Percentiles rank a stretch among this genome's conserved stretches.
Conservation (phyloP, 2,888 invertebrate species). For the Cecidostiba fungosa region DNA sequence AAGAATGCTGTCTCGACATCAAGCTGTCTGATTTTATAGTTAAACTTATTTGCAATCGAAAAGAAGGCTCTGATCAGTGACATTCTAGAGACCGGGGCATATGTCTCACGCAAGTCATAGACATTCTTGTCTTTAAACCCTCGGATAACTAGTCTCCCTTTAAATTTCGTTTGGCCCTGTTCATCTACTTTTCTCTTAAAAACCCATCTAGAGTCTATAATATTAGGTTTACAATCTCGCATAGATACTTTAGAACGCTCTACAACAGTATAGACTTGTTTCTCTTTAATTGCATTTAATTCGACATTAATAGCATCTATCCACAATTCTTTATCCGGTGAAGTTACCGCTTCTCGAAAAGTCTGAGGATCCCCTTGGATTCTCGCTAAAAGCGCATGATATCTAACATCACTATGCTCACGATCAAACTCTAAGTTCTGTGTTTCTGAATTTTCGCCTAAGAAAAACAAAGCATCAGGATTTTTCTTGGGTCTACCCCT, state of each 20-base stretch:
- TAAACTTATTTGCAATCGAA: background rate
- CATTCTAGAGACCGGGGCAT: too few relatives aligned
- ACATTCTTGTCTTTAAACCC: too few relatives aligned
- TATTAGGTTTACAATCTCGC: background rate
- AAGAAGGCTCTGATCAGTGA: background rate
- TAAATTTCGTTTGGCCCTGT: too few relatives aligned
- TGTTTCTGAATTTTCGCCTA: background rate
- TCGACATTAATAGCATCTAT: background rate
- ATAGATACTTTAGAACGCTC: background rate
- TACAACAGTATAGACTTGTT: background rate
- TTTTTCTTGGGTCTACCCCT: slow-evolving; percentile 6
- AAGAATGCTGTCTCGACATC: background rate
- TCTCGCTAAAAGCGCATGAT: background rate
- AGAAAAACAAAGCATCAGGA: background rate
- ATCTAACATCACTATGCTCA: background rate
- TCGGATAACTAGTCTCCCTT: too few relatives aligned
- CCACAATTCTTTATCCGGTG: background rate
- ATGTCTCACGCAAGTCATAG: too few relatives aligned
- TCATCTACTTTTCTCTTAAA: slow-evolving; percentile 15
- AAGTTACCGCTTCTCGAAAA: background rate
- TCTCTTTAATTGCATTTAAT: background rate
- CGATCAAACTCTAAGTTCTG: background rate
- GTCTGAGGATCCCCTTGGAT: background rate
- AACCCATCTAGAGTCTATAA: slow-evolving; percentile 11
- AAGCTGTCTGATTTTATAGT: background rate